Percentiles rank a stretch among this genome's conserved stretches.
Evolutionary conservation across 2,113 vertebrate genomes (phyloP).

Genomic region (Corvus moneduloides): DNA sequence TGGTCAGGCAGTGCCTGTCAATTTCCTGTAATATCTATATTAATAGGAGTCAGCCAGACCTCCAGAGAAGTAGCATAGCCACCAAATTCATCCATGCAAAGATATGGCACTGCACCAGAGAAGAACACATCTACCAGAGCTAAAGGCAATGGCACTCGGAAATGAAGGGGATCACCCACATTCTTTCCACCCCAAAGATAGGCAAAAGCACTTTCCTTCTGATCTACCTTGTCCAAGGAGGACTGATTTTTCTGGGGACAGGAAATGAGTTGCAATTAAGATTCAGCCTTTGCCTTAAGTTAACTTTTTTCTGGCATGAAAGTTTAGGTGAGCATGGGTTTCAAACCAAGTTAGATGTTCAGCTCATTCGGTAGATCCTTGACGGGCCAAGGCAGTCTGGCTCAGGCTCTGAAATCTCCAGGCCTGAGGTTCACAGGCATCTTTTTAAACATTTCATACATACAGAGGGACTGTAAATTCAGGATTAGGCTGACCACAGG

Average conservation of each 20-base stretch:
- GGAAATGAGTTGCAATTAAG: neutral
- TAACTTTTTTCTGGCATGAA: neutral
- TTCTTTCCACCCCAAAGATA: accelerated
- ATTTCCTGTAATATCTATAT: neutral
- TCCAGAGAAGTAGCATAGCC: neutral
- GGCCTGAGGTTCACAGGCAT: neutral
- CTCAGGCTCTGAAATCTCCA: neutral
- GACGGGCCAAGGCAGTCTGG: neutral
- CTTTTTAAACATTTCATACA: neutral
- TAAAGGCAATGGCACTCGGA: neutral
- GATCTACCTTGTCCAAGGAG: neutral
- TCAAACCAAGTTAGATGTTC: neutral
- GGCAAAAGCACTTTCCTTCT: neutral
- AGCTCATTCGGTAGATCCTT: neutral
- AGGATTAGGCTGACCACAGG: neutral
- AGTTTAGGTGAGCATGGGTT: neutral
- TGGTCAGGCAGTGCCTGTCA: neutral
- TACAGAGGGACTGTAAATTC: neutral
- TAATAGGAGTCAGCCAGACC: neutral
- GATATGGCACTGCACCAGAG: neutral
- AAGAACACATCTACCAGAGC: neutral
- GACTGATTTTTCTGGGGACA: neutral
- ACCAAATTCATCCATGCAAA: neutral
- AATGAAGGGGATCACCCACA: neutral
- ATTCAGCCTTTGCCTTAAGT: neutral